These are phyloP conservation scores for Catonia carolina DNA, from an alignment of 2,888 invertebrate species.

Conservation along the genomic window DNA sequence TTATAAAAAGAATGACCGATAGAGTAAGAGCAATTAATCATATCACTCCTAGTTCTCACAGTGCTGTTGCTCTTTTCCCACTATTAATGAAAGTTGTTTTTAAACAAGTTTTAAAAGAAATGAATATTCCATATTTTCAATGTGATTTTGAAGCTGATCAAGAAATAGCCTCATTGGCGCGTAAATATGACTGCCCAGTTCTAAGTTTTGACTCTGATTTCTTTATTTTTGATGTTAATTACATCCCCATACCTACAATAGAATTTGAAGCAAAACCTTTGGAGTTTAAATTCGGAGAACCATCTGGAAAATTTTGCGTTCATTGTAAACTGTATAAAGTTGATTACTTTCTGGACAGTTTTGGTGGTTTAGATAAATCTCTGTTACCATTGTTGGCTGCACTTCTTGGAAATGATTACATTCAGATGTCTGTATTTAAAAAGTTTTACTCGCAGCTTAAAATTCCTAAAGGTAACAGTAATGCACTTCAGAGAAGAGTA, in stretches of 20 bases:
- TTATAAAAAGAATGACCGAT: slow-evolving; percentile 51
- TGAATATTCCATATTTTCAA: slow-evolving; percentile 59
- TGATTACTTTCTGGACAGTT: slow-evolving; percentile 58
- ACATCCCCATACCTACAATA: slow-evolving; percentile 69
- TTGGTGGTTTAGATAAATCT: slow-evolving; percentile 57
- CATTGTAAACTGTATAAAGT: slow-evolving; percentile 67
- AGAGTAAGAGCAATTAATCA: slow-evolving; percentile 44
- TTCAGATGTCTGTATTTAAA: slow-evolving; percentile 57
- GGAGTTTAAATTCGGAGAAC: slow-evolving; percentile 22
- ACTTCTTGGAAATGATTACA: slow-evolving; percentile 84
- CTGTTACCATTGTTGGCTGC: slow-evolving; percentile 74
- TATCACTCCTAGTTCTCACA: slow-evolving; percentile 23
- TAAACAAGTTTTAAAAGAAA: slow-evolving; percentile 57
- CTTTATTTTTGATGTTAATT: slow-evolving; percentile 75
- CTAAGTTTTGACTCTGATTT: slow-evolving; percentile 93
- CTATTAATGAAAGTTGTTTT: slow-evolving; percentile 68
- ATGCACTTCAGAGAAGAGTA: slow-evolving; percentile 63
- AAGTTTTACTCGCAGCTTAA: slow-evolving; percentile 63
- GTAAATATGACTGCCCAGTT: slow-evolving; percentile 72
- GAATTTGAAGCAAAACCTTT: slow-evolving; percentile 43
- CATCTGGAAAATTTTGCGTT: slow-evolving; percentile 45
- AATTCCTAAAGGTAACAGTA: slow-evolving; percentile 49
- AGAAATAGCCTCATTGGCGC: slow-evolving; percentile 75
- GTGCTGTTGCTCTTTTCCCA: slow-evolving; percentile 52
- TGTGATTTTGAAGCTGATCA: slow-evolving; percentile 87